Evolutionary conservation across 2,888 invertebrate species (phyloP).

Genomic region (Xestia rhomboidea): DNA sequence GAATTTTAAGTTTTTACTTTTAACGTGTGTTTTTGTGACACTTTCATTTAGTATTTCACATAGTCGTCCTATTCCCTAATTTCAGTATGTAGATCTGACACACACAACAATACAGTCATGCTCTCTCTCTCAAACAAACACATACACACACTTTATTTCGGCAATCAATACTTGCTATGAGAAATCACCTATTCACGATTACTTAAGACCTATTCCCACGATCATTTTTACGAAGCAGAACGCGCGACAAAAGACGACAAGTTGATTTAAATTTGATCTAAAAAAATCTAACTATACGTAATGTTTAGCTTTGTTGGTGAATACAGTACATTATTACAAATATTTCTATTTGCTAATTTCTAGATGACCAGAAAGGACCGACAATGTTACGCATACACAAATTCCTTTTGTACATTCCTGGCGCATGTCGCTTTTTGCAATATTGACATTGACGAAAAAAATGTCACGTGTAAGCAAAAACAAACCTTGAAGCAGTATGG

Average conservation of each 20-base stretch:
- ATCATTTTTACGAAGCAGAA: background rate
- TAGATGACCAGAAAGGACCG: background rate
- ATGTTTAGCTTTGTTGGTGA: too few species aligned
- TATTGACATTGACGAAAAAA: too few species aligned
- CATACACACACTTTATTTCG: constrained; percentile 15
- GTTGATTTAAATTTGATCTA: background rate
- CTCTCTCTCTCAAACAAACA: background rate
- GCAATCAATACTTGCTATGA: constrained; percentile 46
- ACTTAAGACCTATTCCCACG: constrained; percentile 20
- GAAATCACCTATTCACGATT: constrained; percentile 20
- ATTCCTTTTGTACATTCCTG: background rate
- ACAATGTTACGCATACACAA: background rate
- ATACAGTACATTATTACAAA: background rate
- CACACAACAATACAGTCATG: constrained; percentile 1
- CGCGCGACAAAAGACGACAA: background rate
- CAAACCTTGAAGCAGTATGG: background rate
- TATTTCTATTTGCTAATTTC: background rate
- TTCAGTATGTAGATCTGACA: constrained; percentile 1
- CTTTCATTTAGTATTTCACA: background rate
- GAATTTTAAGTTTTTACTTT: too few species aligned
- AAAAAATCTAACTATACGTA: background rate
- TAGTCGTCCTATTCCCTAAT: background rate
- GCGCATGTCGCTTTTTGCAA: background rate
- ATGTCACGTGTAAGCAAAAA: background rate
- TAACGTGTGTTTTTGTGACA: too few species aligned